Conservation (phyloP, 2,113 vertebrate genomes). For the Ptychochromis oligacanthus region DNA sequence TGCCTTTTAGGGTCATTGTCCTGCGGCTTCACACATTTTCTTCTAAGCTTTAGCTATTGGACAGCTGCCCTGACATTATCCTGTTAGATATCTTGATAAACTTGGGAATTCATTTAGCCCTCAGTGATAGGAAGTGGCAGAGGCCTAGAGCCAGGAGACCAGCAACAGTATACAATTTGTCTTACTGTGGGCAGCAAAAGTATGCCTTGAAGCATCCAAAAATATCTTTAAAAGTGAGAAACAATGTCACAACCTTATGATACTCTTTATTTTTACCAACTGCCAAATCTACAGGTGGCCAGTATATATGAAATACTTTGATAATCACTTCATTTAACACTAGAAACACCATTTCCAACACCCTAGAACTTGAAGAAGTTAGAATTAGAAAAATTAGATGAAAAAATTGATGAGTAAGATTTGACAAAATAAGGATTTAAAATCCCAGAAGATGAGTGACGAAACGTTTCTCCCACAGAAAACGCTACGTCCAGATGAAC, state of each 20-base stretch:
- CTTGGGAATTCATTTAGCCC: neutral
- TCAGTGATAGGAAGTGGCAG: neutral
- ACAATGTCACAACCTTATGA: too few relatives aligned
- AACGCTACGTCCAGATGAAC: too few relatives aligned
- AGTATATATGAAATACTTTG: neutral
- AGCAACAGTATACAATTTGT: neutral
- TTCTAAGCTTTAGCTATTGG: neutral
- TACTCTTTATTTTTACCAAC: neutral
- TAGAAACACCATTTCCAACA: neutral
- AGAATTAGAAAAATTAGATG: too few relatives aligned
- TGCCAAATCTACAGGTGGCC: neutral
- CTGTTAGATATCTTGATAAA: neutral
- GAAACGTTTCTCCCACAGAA: too few relatives aligned
- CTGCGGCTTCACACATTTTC: slow-evolving; percentile 2
- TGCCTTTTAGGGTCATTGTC: neutral
- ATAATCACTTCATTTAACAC: neutral
- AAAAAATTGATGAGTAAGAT: neutral
- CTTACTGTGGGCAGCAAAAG: neutral
- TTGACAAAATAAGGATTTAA: neutral
- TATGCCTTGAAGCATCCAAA: neutral
- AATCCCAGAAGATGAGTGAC: too few relatives aligned
- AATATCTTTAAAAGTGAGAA: neutral
- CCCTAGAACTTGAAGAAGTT: neutral
- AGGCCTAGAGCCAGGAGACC: rapidly evolving
- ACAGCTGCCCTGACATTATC: neutral